Evolutionary conservation across 2,113 vertebrate species (phyloP), one percentile per base, ranked within the genome.

Genomic region (Glaucidium brasilianum): DNA sequence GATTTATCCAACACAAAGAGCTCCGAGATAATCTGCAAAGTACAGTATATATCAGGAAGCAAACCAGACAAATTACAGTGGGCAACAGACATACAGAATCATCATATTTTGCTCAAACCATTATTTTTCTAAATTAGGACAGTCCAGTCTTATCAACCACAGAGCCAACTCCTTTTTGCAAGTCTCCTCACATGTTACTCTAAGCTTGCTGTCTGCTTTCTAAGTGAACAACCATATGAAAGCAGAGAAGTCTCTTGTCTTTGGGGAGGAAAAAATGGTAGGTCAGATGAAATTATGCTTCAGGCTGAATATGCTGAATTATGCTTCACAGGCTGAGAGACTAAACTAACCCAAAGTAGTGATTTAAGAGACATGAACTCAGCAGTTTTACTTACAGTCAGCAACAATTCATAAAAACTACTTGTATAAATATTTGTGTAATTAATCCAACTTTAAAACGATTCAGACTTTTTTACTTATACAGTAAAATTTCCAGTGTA

Each of bases 391-490:
- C 83, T 77, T 45, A 39, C 20, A 91, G 39, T 75, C 77, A 85
- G 77, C 37, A 79, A 34, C 79, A 93, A 76, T 7, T 26, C 77
- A 86, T 81, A 83, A 89, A 74, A 96, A 87, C 35, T 53, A 78
- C 80, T 89, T 58, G 34, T 45, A 93, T 90, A 94, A 96, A 89
- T 92, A 92, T 89, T 94, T 95, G 72, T 74, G 58, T 55, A 81
- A 87, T 92, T 94, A 96, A 93, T 68, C 68, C 84, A 91, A 64
- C 52, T 30, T 89, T 68, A 89, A 92, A 93, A 53, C 39, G 39
- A 63, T 71, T 59, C 25, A 75, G 75, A 62, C 55, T 16, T 72
- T 92, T 86, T 71, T 59, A 84, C 47, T 94, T 79, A 34, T 3
- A 50, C 27, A 89, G 69, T 75, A 68, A 81, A 85, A 72, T 62